A percentile compares a stretch with the other conserved stretches of the same genome.
These are phyloP conservation scores for Silvanus unidentatus DNA, from an alignment of 2,888 invertebrate genomes.

Conservation along the genomic window DNA sequence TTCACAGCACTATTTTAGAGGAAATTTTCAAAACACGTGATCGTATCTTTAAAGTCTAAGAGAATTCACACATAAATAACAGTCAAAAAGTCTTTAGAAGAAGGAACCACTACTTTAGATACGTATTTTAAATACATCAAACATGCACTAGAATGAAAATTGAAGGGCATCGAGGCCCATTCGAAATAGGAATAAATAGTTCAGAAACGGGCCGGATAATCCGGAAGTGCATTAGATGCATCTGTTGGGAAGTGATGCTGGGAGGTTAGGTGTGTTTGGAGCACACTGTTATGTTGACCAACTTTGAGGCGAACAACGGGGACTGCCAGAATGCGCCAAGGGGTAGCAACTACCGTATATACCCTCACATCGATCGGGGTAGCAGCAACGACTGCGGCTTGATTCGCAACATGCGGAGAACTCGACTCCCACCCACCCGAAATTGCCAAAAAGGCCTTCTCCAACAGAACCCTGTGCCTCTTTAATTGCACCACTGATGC, in stretches of 20 bases:
- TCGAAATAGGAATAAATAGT: not conserved
- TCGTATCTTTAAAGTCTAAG: no score
- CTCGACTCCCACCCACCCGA: conserved; percentile 25
- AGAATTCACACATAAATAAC: no score
- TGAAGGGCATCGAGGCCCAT: no score
- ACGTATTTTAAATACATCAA: no score
- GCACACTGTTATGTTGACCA: conserved; percentile 24
- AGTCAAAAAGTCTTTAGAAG: no score
- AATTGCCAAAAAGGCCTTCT: conserved; percentile 12
- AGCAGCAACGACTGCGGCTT: conserved; percentile 32
- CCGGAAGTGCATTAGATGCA: conserved; percentile 2
- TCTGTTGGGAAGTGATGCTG: conserved; percentile 5
- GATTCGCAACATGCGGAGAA: conserved; percentile 31
- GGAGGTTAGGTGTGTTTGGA: conserved; percentile 23
- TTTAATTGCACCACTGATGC: not conserved
- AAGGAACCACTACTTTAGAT: no score
- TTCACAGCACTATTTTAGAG: no score
- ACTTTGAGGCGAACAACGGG: conserved; percentile 30
- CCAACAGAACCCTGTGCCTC: not conserved
- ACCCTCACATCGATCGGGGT: conserved; percentile 38
- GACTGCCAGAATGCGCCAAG: conserved; percentile 38
- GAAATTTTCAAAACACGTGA: no score
- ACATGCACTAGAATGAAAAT: no score
- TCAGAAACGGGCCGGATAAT: conserved; percentile 12
- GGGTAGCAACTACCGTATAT: conserved; percentile 30